These are phyloP conservation scores for Willisornis vidua DNA, from an alignment of 2,113 vertebrate species.

Conservation along the genomic window DNA sequence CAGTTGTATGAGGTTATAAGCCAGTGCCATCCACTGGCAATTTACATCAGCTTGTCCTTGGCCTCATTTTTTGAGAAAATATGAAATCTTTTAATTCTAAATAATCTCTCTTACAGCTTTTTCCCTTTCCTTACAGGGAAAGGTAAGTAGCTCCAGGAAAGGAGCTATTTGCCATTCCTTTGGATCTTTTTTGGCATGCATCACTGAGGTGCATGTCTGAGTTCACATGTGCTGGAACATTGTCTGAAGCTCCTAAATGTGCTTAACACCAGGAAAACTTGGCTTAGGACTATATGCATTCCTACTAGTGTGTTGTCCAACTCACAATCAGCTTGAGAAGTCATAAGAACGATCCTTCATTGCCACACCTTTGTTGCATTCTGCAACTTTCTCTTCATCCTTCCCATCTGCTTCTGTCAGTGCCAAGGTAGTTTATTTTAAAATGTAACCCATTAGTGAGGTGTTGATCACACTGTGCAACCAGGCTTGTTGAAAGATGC, in stretches of 20 bases:
- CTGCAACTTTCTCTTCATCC: not conserved
- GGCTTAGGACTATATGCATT: not conserved
- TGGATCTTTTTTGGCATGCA: not conserved
- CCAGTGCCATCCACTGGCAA: not conserved
- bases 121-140: rapidly evolving
- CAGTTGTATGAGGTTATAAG: not conserved
- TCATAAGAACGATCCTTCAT: not conserved
- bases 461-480: not conserved
- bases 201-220: not conserved
- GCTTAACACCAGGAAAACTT: not conserved
- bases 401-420: not conserved
- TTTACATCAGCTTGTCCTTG: not conserved
- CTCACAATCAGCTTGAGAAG: not conserved
- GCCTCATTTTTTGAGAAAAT: not conserved
- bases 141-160: not conserved
- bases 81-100: not conserved
- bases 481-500: not conserved
- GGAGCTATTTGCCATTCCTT: not conserved
- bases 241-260: not conserved
- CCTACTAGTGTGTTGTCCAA: not conserved
- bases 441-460: not conserved
- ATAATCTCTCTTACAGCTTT: not conserved
- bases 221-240: rapidly evolving
- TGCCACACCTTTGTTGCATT: not conserved
- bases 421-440: not conserved